phyloP scores from a whole-genome alignment of 2,888 invertebrate genomes.

The Villa cingulata region DNA sequence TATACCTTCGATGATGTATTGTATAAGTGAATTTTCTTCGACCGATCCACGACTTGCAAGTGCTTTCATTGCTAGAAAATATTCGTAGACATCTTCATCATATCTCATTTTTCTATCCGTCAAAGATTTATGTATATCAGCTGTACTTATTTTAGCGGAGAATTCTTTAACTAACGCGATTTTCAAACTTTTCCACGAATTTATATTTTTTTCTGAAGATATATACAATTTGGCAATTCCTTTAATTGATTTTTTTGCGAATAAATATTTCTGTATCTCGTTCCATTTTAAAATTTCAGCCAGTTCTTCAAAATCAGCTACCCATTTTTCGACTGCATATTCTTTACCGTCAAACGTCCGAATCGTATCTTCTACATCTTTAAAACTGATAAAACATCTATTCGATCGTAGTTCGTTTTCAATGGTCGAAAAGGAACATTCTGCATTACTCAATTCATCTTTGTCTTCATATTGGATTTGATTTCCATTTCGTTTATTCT shows the following conservation, averaged over 20 bases:
- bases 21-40: background rate
- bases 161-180: background rate
- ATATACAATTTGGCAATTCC: background rate
- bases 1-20: background rate
- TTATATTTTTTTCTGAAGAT: background rate
- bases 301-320: background rate
- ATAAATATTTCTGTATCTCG: background rate
- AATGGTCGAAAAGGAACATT: too few relatives aligned
- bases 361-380: background rate
- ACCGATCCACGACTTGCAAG: background rate
- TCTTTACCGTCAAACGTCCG: background rate
- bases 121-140: background rate
- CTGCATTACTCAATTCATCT: too few relatives aligned
- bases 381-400: too few relatives aligned
- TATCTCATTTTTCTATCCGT: background rate
- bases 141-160: background rate
- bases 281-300: background rate
- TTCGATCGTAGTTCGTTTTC: too few relatives aligned
- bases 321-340: background rate
- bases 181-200: background rate
- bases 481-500: too few relatives aligned
- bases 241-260: background rate
- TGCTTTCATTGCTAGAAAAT: background rate
- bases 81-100: background rate
- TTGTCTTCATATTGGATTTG: too few relatives aligned